Percentiles rank a stretch among this genome's conserved stretches.
Conservation (phyloP, 37 sponge, comb jelly and placozoan genomes). For the Ephydatia muelleri region DNA sequence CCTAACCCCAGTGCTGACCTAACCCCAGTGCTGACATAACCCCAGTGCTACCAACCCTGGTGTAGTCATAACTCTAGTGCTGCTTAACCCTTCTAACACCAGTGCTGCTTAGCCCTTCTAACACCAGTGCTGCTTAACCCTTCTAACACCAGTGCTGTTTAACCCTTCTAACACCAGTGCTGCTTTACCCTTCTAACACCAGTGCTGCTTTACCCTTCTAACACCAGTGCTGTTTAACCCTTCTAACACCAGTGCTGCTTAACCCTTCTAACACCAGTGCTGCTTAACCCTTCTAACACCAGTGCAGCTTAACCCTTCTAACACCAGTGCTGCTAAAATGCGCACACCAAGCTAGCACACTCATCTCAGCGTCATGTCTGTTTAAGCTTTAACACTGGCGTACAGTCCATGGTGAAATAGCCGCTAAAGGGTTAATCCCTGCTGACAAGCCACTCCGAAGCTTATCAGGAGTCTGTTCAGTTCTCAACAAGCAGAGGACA, state of each 20-base stretch:
- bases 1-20: neutral
- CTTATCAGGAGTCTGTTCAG: constrained; percentile 15
- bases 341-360: too few relatives aligned
- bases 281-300: too few relatives aligned
- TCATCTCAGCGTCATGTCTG: too few relatives aligned
- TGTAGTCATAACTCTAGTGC: neutral
- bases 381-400: too few relatives aligned
- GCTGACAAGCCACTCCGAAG: constrained; percentile 8
- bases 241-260: too few relatives aligned
- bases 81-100: neutral
- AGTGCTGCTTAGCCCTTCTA: neutral
- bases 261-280: too few relatives aligned
- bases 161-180: neutral
- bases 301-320: too few relatives aligned
- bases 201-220: too few relatives aligned
- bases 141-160: neutral
- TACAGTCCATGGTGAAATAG: constrained; percentile 1
- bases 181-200: too few relatives aligned
- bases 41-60: too few relatives aligned
- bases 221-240: too few relatives aligned
- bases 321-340: too few relatives aligned
- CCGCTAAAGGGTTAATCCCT: constrained; percentile 11
- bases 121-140: neutral
- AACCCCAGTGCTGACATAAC: neutral
- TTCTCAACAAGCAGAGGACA: constrained; percentile 1